Base-by-base conservation (phyloP, 2,888 invertebrate genomes). In the Hypolimnas misippus region DNA sequence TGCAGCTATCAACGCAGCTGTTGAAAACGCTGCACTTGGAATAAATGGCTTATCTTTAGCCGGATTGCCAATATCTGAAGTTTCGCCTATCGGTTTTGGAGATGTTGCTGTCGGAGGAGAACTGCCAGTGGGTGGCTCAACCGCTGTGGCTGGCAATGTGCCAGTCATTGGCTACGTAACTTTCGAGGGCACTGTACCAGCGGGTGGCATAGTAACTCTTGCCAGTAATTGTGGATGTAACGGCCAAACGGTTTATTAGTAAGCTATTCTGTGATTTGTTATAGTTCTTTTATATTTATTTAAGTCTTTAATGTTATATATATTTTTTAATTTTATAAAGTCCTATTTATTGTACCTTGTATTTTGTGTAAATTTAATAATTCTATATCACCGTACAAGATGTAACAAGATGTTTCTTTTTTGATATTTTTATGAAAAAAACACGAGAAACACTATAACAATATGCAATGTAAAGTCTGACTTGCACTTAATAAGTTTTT, bases 111-210 rank as follows among this genome's bases (percentile, higher is more conserved):
- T 89, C 0, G 60, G 71, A 1, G 89, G 89, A 0, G 83, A 86
- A 38, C 63, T 88, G 71, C 89, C 87, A 70, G 85, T 87, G 0
- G 77, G 77, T 52, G 89, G 89, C 1, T 77, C 76, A 1, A 87
- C 89, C 0, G 77, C 78, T 1, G 75, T 89, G 0, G 58, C 76
- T 49, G 90, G 89, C 8, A 86, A 88, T 33, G 83, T 86, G 61
- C 89, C 89, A 67, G 85, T 90, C 0, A 84, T 89, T 67, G 90
- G 90, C 51, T 89, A 84, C 59, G 89, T 90, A 0, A 84, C 83
- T 1, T 90, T 90, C 57, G 89, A 90, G 57, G 90, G 89, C 0
- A 76, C 77, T 1, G 72, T 90, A 21, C 89, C 90, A 56, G 89
- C 87, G 0, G 84, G 82, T 14, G 89, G 90, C 0, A 67, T 82